Base-by-base conservation (phyloP, 1,140 invertebrate species). In the Ceratitis capitata region DNA sequence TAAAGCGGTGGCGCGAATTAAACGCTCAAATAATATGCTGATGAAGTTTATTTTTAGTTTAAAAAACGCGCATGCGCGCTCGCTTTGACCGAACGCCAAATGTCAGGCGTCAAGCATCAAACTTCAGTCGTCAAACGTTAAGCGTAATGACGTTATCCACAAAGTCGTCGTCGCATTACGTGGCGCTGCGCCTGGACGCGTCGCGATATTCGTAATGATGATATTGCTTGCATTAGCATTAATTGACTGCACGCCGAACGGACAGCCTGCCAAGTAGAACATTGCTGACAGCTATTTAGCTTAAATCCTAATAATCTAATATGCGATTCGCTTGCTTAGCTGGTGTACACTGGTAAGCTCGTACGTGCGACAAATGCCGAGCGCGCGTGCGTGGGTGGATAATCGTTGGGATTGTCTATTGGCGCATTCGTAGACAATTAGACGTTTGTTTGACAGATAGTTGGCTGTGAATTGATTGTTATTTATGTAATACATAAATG, bases 291-390 rank as follows among this genome's bases (percentile, higher is more conserved):
- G 69, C 19, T 45, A n/a, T 1, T 78, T 78, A 39, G 69, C 39
- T 78, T 26, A 26, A 78, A 78, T 78, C 23, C 69, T 42, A 42
- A 45, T 26, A 78, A 78, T 78, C 69, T 78, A 78, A 78, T 78
- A 23, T 78, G 39, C 23, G 1, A 45, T 26, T n/a, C n/a, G 39
- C 5, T 45, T 12, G 69, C 6, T 45, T 39, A 12, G 19, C 35
- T 14, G 51, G 4, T 78, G 7, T 74, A 74, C 5, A 35, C 7
- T 5, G 29, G 29, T 39, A 14, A 2, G 23, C 6, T 6, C 23
- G 69, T 78, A 42, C 69, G 69, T 78, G 69, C 69, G 35, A 78
- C 69, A 78, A 78, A 78, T 78, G 69, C 39, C 39, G 69, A 78
- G 69, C 69, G 42, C n/a, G 69, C 69, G 69, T 78, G 69, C 69